Conservation (phyloP, 1,140 invertebrate species). For the Agraylea sexmaculata region DNA sequence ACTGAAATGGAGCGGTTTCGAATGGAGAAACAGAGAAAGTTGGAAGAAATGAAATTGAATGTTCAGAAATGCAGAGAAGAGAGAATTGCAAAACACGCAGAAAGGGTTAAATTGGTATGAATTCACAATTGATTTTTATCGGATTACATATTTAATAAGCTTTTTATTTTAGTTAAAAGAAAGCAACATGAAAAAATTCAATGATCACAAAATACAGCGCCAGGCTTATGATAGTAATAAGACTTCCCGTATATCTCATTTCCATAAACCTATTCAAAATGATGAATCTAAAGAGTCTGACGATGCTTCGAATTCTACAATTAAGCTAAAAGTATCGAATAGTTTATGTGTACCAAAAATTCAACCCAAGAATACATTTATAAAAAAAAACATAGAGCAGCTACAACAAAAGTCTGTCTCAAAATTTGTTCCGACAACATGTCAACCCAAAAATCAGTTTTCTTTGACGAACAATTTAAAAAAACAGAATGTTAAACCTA, state of each 20-base stretch:
- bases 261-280: slow-evolving; percentile 8
- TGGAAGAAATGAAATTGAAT: slow-evolving; percentile 10
- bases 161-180: neutral
- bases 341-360: no score
- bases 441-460: no score
- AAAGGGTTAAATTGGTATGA: slow-evolving; percentile 8
- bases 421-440: no score
- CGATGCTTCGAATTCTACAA: no score
- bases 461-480: no score
- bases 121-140: neutral
- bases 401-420: no score
- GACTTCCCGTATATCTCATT: neutral
- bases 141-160: neutral
- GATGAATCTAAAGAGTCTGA: no score
- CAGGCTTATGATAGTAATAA: neutral
- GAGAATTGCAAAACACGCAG: slow-evolving; percentile 9
- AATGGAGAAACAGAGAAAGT: slow-evolving; percentile 8
- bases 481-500: no score
- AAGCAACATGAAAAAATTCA: slow-evolving; percentile 2
- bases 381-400: no score
- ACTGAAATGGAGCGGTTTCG: no score
- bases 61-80: slow-evolving; percentile 11
- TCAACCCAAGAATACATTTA: no score
- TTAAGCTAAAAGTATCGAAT: no score
- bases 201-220: slow-evolving; percentile 6